A percentile compares a stretch with the other conserved stretches of the same genome.
These are phyloP conservation scores for Acleris emargana DNA, from an alignment of 2,888 invertebrate species.

Conservation along the genomic window DNA sequence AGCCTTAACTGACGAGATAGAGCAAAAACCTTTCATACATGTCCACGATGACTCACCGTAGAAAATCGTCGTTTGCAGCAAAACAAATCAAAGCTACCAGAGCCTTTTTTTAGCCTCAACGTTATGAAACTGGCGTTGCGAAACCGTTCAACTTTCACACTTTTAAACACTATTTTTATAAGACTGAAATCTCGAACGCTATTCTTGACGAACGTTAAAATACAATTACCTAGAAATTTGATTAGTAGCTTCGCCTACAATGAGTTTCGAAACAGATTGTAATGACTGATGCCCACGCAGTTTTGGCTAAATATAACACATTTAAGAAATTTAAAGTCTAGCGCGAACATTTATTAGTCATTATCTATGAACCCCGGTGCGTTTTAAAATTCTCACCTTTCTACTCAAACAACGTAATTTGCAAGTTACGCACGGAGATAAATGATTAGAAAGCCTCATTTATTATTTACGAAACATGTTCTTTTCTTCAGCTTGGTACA, in stretches of 20 bases:
- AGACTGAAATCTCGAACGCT: slow-evolving; percentile 15
- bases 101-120: slow-evolving; percentile 4
- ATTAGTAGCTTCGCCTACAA: slow-evolving; percentile 26
- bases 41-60: slow-evolving; percentile 11
- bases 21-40: slow-evolving; percentile 34
- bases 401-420: slow-evolving; percentile 64
- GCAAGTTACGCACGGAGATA: slow-evolving; percentile 41
- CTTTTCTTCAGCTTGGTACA: slow-evolving; percentile 15
- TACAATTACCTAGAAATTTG: slow-evolving; percentile 34
- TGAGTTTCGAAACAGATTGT: slow-evolving; percentile 23
- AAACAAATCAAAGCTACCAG: slow-evolving; percentile 3
- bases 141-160: slow-evolving; percentile 30
- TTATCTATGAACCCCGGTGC: slow-evolving; percentile 40
- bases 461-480: slow-evolving; percentile 42
- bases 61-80: slow-evolving; percentile 10
- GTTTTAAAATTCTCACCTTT: slow-evolving; percentile 57
- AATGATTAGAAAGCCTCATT: slow-evolving; percentile 58
- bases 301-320: slow-evolving; percentile 1
- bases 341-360: slow-evolving; percentile 47
- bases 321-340: slow-evolving; percentile 28
- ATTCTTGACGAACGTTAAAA: slow-evolving; percentile 24
- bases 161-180: slow-evolving; percentile 20
- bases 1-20: slow-evolving; percentile 25
- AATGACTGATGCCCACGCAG: slow-evolving; percentile 3
- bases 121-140: slow-evolving; percentile 31